Base-by-base conservation (phyloP, 2,888 invertebrate genomes). In the Nemapogon koenigi region DNA sequence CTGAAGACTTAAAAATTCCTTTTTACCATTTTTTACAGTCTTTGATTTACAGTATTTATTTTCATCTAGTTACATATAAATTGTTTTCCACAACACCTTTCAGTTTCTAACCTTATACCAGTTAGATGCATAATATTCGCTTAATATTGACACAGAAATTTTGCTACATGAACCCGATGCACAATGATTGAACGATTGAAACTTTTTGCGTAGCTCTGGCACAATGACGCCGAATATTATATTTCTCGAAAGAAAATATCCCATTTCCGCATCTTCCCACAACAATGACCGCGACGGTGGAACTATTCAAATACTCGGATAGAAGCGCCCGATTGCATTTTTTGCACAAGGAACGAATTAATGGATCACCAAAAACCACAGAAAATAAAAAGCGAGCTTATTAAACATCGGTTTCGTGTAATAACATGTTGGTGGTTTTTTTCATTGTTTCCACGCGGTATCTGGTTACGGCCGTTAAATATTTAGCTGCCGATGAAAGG, bases 191-290 rank as follows among this genome's bases (percentile, higher is more conserved):
- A 19, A 16, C 51, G 49, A 52, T 61, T 44, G 53, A 55, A 59
- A 57, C 58, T 70, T 75, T 73, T 75, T 75, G 59, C 60, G 46
- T 49, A 49, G 50, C 67, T 3, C 66, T 68, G 66, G 22, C 69
- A 67, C 60, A 75, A 76, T 70, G 60, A 66, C 54, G 52, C 49
- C 52, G 59, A 69, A 78, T 78, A 78, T 78, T 68, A 76, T 75
- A 73, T 78, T 78, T 62, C 78, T 64, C 62, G 73, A 64, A 78
- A 79, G 79, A 79, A 78, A 79, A 79, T 79, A 80, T 79, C 79
- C 75, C 62, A 80, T 78, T 79, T 80, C 80, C 80, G 79, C 75
- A 78, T 79, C 76, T 76, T 72, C 72, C 60, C 62, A 62, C 59
- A 76, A 80, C 79, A 79, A 80, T 76, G 69, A 61, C 58, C 57